Conservation (phyloP, 2,888 invertebrate species). For the Leptopilina drosophilae region DNA sequence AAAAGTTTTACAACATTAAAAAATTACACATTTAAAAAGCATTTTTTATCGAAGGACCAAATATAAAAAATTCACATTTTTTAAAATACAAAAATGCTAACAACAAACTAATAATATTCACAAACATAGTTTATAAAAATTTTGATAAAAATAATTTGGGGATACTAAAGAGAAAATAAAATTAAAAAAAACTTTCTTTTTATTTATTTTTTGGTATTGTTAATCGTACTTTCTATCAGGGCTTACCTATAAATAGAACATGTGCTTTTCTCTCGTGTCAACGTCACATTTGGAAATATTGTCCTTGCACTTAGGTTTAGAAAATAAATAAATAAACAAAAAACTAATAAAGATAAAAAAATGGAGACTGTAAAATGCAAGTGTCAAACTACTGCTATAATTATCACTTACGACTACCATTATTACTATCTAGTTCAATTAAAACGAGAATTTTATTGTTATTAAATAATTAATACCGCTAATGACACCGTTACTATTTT, state of each 20-base stretch:
- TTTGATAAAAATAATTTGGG: not conserved
- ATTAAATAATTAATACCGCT: conserved; percentile 42
- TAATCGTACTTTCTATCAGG: conserved; percentile 53
- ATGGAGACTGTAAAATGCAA: conserved; percentile 65
- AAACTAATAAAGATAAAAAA: conserved; percentile 16
- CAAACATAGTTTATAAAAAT: not conserved
- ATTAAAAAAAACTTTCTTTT: not conserved
- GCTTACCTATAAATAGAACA: conserved; percentile 36
- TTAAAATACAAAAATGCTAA: not conserved
- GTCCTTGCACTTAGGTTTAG: conserved; percentile 65
- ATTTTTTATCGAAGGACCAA: conserved; percentile 2
- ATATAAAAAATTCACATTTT: not conserved
- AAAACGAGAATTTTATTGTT: conserved; percentile 43
- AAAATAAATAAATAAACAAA: conserved; percentile 44
- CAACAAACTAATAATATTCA: conserved; percentile 19
- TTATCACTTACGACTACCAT: conserved; percentile 58
- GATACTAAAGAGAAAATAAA: not conserved
- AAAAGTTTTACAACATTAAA: too few species aligned
- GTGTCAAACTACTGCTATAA: conserved; percentile 72
- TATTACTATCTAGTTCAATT: conserved; percentile 58
- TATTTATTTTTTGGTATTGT: not conserved
- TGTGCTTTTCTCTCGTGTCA: conserved; percentile 43
- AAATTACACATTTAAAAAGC: not conserved
- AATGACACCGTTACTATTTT: conserved; percentile 60
- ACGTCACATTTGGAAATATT: conserved; percentile 70